Base-by-base conservation (phyloP, 2,797 vertebrate genomes). In the Discoglossus pictus region DNA sequence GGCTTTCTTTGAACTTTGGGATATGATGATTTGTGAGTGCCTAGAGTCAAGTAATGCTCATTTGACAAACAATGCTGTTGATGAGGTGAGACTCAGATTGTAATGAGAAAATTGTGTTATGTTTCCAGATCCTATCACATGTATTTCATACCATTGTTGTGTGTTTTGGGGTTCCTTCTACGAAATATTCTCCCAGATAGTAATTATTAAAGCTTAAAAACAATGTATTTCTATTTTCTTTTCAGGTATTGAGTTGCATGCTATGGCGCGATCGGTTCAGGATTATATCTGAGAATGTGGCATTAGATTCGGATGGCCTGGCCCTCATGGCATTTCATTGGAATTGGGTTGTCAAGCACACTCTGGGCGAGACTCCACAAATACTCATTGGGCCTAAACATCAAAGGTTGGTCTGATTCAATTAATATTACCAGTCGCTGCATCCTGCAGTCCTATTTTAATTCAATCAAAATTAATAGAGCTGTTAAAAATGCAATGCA, bases 331-430 rank as follows among this genome's bases (percentile, higher is more conserved):
- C 95, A 1, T 84, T 99, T 56, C 97, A 99, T 80, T 99, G 97
- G 97, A 93, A 95, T 76, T 99, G 97, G 97, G 89, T 99, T 61
- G 89, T 90, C 75, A 98, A 99, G 50, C 90, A 95, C 74, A 83
- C 97, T 12, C 85, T 97, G 67, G 74, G 78, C 34, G 87, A 86
- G 15, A 83, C 94, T 48, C 92, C 95, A 5, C 87, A 88, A 63
- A 89, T 95, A 52, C 85, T 98, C 55, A 75, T 88, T 50, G 93
- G 90, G 74, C 88, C 90, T 2, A 78, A 86, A 55, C 78, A 86
- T 23, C 85, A 88, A 6, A 93, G 95, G 95, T 98, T 86, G 86
- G 85, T 65, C 12, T 31, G 4, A 31, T 4, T n/a, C n/a, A n/a
- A n/a, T n/a, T n/a, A n/a, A n/a, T n/a, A n/a, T n/a, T n/a, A n/a